These are phyloP conservation scores for Oreortyx pictus DNA, from an alignment of 2,797 vertebrate genomes.

Conservation along the genomic window DNA sequence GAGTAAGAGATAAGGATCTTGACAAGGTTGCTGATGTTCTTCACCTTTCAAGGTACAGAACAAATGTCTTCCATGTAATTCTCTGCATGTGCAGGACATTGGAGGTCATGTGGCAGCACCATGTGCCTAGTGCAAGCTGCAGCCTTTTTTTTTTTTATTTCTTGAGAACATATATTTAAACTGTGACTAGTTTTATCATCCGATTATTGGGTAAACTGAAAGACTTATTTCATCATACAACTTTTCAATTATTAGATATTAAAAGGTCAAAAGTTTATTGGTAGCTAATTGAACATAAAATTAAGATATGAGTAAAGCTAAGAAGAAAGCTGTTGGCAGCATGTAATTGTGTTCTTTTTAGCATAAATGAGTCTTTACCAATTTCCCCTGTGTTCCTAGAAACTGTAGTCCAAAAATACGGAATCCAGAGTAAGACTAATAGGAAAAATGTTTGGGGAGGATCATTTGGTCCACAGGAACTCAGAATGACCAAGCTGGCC, in stretches of 20 bases:
- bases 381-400: not conserved
- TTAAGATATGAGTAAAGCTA: not conserved
- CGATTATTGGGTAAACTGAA: not conserved
- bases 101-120: not conserved
- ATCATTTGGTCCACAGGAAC: not conserved
- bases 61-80: not conserved
- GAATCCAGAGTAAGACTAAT: not conserved
- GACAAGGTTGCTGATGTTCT: constrained; percentile 12
- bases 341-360: not conserved
- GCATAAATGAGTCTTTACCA: not conserved
- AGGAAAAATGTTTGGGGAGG: not conserved
- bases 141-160: not conserved
- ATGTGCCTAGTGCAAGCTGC: not conserved
- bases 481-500: not conserved
- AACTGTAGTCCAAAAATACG: not conserved
- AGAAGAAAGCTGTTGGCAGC: not conserved
- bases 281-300: not conserved
- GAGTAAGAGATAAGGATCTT: constrained; percentile 29
- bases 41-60: constrained; percentile 24
- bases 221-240: not conserved
- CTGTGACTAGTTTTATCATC: not conserved
- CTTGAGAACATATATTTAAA: not conserved
- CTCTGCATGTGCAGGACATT: not conserved
- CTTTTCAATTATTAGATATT: not conserved
- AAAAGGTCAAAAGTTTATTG: not conserved